Evolutionary conservation across 2,888 invertebrate genomes (phyloP).

Genomic region (Drosophila meridiana): DNA sequence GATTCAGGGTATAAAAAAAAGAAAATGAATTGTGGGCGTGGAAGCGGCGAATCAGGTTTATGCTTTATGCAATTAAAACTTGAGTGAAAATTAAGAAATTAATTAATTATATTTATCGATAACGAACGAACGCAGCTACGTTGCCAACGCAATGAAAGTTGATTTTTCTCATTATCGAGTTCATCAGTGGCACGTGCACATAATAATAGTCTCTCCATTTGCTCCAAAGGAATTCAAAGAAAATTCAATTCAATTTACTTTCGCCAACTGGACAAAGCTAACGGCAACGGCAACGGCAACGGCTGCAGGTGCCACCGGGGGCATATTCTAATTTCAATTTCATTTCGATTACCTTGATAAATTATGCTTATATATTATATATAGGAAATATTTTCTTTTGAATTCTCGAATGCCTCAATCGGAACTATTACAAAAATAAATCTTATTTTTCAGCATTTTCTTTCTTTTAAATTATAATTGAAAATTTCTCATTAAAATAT

Average conservation of each 20-base stretch:
- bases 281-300: not conserved
- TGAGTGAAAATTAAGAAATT: slow-evolving; percentile 20
- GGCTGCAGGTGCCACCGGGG: not conserved
- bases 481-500: not conserved
- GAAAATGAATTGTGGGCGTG: slow-evolving; percentile 5
- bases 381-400: not conserved
- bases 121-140: not conserved
- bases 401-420: not conserved
- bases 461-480: not conserved
- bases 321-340: slow-evolving; percentile 2
- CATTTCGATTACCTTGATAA: not conserved
- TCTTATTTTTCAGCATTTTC: not conserved
- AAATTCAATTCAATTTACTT: slow-evolving; percentile 2
- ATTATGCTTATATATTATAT: not conserved
- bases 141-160: slow-evolving; percentile 4
- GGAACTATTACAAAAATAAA: not conserved
- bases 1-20: no score
- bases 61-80: slow-evolving; percentile 36
- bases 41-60: not conserved
- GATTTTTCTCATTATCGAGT: slow-evolving; percentile 7
- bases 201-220: slow-evolving; percentile 6
- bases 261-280: not conserved
- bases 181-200: slow-evolving; percentile 4
- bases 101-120: slow-evolving; percentile 19
- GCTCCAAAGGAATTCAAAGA: not conserved